Evolutionary conservation across 2,888 invertebrate species (phyloP), one percentile per base, ranked within the genome.

Genomic region (Tanypteryx hageni): DNA sequence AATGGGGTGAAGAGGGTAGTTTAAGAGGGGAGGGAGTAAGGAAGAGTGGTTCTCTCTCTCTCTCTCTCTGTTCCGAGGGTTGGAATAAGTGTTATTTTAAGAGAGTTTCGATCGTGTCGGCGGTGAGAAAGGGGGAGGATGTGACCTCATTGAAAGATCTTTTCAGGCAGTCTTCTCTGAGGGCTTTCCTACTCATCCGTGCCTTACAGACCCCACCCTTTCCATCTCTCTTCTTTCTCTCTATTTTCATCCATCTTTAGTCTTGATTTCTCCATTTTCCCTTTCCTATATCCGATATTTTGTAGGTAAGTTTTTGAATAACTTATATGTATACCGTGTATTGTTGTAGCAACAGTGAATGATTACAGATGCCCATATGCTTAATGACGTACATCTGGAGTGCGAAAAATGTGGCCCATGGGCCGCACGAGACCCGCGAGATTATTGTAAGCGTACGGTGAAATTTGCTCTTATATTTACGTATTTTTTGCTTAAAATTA

Each of bases 81-180:
- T 61, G 58, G 86, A 86, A 86, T 86, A 61, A 86, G 86, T 86
- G 86, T 86, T 86, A 86, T 86, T 86, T 86, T 86, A 86, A 86
- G 86, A 86, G 86, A 68, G 68, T n/a, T 86, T 86, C 86, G 86
- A 86, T 86, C 83, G 83, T 83, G 83, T n/a, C 86, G 27, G 86
- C 86, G 86, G 59, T 27, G n/a, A 58, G 85, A 22, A 14, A 14
- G 83, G 57, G 13, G 83, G 18, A 56, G 56, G 83, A 57, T 83
- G 86, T 86, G 86, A 86, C 86, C 86, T 86, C 86, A 86, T 86
- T 86, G 86, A 86, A 61, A 61, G 86, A 31, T 86, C 86, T 86
- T 86, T 86, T 61, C 86, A 86, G 61, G 31, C 86, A 61, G 59
- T 22, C 58, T 68, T 44, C 44, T 44, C 44, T 5, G 44, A 44